Percentiles rank a stretch among this genome's conserved stretches.
phyloP scores from a whole-genome alignment of 2,797 vertebrate genomes.

The Phrynocephalus guinanensis region DNA sequence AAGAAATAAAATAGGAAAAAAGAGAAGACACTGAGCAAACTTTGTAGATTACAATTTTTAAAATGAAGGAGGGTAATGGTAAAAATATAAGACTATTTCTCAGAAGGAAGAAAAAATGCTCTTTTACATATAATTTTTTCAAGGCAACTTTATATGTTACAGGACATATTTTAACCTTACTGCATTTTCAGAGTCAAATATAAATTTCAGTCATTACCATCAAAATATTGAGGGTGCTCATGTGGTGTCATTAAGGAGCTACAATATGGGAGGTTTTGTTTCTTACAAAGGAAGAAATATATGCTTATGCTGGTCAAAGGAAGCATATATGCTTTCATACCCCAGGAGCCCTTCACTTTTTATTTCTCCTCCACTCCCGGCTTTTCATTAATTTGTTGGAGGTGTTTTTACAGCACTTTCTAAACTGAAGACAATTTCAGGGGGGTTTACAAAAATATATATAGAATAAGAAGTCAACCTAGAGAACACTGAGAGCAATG shows the following conservation, averaged over 20 bases:
- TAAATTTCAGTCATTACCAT: background rate
- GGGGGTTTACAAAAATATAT: too few species aligned
- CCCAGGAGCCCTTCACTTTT: background rate
- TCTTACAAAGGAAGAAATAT: too few species aligned
- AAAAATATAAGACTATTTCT: slow-evolving; percentile 50
- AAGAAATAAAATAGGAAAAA: slow-evolving; percentile 23
- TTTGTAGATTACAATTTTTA: slow-evolving; percentile 37
- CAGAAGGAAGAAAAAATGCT: slow-evolving; percentile 42
- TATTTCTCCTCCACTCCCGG: background rate
- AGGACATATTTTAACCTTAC: slow-evolving; percentile 7
- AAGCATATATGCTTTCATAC: background rate
- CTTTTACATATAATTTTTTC: slow-evolving; percentile 59
- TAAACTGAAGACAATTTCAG: too few species aligned
- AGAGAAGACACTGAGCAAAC: slow-evolving; percentile 28
- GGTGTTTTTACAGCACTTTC: too few species aligned
- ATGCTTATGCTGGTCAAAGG: background rate
- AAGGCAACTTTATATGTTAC: slow-evolving; percentile 39
- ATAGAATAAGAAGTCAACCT: too few species aligned
- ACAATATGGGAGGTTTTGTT: background rate
- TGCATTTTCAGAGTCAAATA: slow-evolving; percentile 40
- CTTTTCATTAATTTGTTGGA: too few species aligned
- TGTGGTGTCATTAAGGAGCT: background rate
- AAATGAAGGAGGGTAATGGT: slow-evolving; percentile 54
- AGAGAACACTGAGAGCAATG: too few species aligned
- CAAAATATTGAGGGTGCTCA: background rate